Percentiles rank a stretch among this genome's conserved stretches.
These are phyloP conservation scores for Heterotis niloticus DNA, from an alignment of 2,113 vertebrate species.

Conservation along the genomic window DNA sequence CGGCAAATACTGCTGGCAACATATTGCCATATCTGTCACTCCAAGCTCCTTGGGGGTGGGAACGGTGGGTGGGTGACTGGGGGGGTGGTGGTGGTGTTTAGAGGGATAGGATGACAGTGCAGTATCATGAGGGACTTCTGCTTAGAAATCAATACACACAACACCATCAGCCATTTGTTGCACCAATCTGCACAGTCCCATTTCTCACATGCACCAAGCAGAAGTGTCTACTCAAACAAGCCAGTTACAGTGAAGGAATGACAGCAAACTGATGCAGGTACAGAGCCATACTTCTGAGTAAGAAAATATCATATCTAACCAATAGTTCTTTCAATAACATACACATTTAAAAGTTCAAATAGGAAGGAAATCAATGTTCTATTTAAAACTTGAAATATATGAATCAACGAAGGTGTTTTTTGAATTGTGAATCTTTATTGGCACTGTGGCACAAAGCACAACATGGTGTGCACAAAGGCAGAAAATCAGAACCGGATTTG, in stretches of 20 bases:
- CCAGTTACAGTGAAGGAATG: not conserved
- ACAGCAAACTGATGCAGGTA: not conserved
- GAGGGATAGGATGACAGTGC: constrained; percentile 26
- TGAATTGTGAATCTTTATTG: not conserved
- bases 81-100: not conserved
- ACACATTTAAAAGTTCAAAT: no score
- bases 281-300: not conserved
- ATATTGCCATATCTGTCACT: constrained; percentile 37
- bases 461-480: constrained; percentile 4
- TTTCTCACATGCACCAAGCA: not conserved
- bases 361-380: not conserved
- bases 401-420: not conserved
- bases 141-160: constrained; percentile 28
- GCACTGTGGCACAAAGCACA: not conserved
- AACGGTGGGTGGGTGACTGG: not conserved
- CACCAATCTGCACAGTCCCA: not conserved
- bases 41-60: constrained; percentile 23
- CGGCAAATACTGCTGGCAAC: constrained; percentile 29
- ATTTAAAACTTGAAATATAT: constrained; percentile 32
- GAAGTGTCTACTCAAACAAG: not conserved
- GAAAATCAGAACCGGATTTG: not conserved
- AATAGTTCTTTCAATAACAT: no score
- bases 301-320: not conserved
- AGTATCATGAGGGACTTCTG: constrained; percentile 28
- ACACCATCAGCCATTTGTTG: constrained; percentile 2